Percentiles rank a stretch among this genome's conserved stretches.
These are phyloP conservation scores for Nansenia antarctica DNA, from an alignment of 2,113 vertebrate genomes.

Conservation along the genomic window DNA sequence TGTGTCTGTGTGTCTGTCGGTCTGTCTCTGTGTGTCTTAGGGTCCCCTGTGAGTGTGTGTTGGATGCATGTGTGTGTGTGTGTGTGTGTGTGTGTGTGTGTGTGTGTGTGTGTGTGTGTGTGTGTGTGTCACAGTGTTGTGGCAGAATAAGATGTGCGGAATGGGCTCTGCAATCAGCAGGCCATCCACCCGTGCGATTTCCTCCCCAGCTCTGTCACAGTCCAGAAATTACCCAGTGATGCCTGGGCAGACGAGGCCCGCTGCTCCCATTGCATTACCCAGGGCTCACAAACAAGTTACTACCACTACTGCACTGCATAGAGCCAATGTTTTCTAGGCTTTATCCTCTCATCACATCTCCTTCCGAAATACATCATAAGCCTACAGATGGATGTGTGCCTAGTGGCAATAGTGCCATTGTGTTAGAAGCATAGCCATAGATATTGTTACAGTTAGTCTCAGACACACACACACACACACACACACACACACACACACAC, in stretches of 20 bases:
- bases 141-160: constrained; percentile 27
- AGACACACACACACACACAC: too few relatives aligned
- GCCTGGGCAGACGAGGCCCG: not conserved
- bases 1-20: not conserved
- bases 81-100: not conserved
- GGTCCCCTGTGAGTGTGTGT: not conserved
- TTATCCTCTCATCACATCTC: not conserved
- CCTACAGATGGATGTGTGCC: not conserved
- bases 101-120: constrained; percentile 5
- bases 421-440: not conserved
- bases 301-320: constrained; percentile 3
- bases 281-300: constrained; percentile 25
- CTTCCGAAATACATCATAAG: not conserved
- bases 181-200: constrained; percentile 51
- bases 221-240: constrained; percentile 44
- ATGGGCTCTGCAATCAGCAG: constrained; percentile 44
- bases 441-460: too few relatives aligned
- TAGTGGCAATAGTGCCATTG: not conserved
- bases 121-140: constrained; percentile 8
- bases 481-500: too few relatives aligned
- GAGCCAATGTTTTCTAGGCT: not conserved
- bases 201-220: constrained; percentile 47
- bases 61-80: not conserved
- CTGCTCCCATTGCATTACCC: constrained; percentile 26
- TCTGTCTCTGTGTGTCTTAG: not conserved